Evolutionary conservation across 2,113 vertebrate genomes (phyloP).

Genomic region (Cnemophilus loriae): DNA sequence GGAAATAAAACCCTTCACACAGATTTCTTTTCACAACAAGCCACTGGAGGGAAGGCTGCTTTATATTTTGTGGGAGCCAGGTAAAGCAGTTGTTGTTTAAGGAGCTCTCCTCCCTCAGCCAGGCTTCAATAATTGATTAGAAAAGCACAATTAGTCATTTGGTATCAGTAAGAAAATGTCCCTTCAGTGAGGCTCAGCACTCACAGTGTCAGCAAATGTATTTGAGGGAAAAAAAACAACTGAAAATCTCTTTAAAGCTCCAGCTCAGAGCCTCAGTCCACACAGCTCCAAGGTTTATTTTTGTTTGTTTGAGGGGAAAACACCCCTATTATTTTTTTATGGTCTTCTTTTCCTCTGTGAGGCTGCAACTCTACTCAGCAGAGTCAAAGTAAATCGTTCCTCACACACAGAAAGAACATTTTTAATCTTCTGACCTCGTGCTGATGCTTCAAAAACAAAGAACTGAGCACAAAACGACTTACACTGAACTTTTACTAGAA

Average conservation of each 20-base stretch:
- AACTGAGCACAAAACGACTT: neutral
- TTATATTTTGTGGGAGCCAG: accelerated
- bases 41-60: neutral
- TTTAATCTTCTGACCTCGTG: accelerated
- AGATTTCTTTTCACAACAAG: neutral
- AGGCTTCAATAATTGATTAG: conserved; percentile 7
- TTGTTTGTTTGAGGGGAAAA: accelerated
- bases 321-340: accelerated
- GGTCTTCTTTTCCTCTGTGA: accelerated
- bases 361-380: accelerated
- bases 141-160: neutral
- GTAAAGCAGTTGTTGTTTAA: neutral
- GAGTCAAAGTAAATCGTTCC: accelerated
- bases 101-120: neutral
- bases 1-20: neutral
- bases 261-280: neutral
- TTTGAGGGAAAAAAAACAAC: neutral
- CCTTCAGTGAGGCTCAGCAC: neutral
- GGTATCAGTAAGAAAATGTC: neutral
- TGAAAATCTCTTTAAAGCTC: neutral
- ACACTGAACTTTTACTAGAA: accelerated
- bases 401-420: accelerated
- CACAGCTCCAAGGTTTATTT: neutral
- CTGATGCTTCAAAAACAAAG: accelerated
- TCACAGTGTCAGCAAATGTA: accelerated